Percentiles rank a stretch among this genome's conserved stretches.
phyloP scores from a whole-genome alignment of 1,140 invertebrate species.

The Psilanteris sp. region DNA sequence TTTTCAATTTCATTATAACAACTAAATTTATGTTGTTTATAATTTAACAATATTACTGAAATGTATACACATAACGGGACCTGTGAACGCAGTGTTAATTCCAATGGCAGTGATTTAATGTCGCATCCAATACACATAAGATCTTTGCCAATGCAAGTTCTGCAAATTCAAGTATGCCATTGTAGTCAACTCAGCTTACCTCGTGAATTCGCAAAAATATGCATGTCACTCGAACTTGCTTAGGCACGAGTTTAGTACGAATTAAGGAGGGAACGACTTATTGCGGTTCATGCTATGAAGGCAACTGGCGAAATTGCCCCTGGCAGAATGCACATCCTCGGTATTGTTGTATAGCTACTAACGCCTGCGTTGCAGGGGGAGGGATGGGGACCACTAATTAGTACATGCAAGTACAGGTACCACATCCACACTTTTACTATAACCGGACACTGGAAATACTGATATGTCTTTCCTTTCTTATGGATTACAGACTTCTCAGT shows the following conservation, averaged over 20 bases:
- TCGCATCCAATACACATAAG: constrained; percentile 35
- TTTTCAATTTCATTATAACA: too few relatives aligned
- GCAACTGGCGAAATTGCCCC: constrained; percentile 79
- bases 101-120: neutral
- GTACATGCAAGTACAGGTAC: constrained; percentile 76
- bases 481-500: too few relatives aligned
- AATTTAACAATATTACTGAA: too few relatives aligned
- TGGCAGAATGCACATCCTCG: constrained; percentile 79
- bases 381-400: constrained; percentile 78
- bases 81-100: neutral
- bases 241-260: constrained; percentile 72
- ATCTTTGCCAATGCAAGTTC: constrained; percentile 58
- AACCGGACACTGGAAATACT: constrained; percentile 64
- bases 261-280: constrained; percentile 70
- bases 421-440: constrained; percentile 58
- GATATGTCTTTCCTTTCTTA: constrained; percentile 26
- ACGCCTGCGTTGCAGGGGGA: constrained; percentile 77
- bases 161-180: constrained; percentile 60
- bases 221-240: constrained; percentile 63
- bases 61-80: too few relatives aligned
- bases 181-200: constrained; percentile 17
- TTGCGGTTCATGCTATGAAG: constrained; percentile 75
- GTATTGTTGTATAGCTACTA: constrained; percentile 81
- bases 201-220: constrained; percentile 52
- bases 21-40: too few relatives aligned